Conservation (phyloP, 2,888 invertebrate genomes). For the Endomychus coccineus region DNA sequence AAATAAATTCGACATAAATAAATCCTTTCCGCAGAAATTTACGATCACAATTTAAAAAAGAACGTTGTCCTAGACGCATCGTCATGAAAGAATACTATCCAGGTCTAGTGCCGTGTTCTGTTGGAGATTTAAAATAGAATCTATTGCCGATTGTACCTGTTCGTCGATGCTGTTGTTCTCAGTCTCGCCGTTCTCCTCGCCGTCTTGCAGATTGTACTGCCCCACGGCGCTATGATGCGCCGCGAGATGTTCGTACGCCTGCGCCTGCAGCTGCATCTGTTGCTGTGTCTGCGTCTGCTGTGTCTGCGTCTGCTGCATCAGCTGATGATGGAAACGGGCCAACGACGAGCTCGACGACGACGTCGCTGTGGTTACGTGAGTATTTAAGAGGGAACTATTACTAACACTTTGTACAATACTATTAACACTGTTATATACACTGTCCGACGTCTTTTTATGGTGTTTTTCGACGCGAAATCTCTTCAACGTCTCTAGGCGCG, state of each 20-base stretch:
- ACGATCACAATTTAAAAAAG: background rate
- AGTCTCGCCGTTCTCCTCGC: constrained; percentile 27
- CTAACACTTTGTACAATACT: constrained; percentile 21
- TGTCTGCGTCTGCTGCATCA: constrained; percentile 3
- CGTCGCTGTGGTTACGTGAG: constrained; percentile 12
- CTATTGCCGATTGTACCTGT: constrained; percentile 73
- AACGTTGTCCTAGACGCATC: constrained; percentile 29
- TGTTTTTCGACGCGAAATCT: constrained; percentile 43
- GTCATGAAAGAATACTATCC: constrained; percentile 46
- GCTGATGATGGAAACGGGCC: constrained; percentile 6
- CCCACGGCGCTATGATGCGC: background rate
- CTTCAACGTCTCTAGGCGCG: constrained; percentile 40
- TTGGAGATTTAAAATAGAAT: constrained; percentile 68
- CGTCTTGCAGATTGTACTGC: background rate
- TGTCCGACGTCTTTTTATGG: constrained; percentile 27
- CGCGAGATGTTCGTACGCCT: background rate
- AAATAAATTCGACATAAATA: no score
- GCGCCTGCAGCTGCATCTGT: constrained; percentile 3
- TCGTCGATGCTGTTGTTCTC: constrained; percentile 59
- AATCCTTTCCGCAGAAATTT: background rate
- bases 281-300: constrained; percentile 2
- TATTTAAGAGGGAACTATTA: constrained; percentile 16
- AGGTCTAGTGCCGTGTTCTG: constrained; percentile 41
- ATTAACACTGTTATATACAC: constrained; percentile 21
- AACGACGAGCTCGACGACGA: constrained; percentile 4